Percentiles rank a stretch among this genome's conserved stretches.
These are phyloP conservation scores for Dorcus parallelipipedus DNA, from an alignment of 2,888 invertebrate species.

Conservation along the genomic window DNA sequence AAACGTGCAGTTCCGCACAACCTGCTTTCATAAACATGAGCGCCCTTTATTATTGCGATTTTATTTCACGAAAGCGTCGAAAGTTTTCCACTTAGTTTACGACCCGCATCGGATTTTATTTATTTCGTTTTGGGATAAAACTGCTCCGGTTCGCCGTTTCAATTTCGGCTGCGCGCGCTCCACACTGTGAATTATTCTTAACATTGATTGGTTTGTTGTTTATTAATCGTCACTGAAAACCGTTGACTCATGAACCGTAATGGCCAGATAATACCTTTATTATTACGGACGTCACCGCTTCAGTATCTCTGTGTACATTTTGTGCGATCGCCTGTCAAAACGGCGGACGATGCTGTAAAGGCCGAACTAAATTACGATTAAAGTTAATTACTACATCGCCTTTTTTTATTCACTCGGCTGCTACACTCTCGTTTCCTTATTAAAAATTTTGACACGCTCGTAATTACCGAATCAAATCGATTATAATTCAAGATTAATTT, in stretches of 20 bases:
- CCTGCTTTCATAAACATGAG: constrained; percentile 7
- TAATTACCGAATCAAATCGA: too few species aligned
- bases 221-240: constrained; percentile 28
- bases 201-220: constrained; percentile 27
- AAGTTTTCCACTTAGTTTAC: constrained; percentile 12
- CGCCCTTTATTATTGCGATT: constrained; percentile 16
- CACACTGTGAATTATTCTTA: constrained; percentile 23
- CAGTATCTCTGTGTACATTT: constrained; percentile 19
- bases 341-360: constrained; percentile 11
- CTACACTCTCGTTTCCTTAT: too few species aligned
- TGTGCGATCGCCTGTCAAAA: constrained; percentile 24
- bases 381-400: neutral
- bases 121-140: neutral
- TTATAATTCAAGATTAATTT: too few species aligned
- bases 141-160: too few species aligned
- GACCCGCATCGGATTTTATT: constrained; percentile 17
- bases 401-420: too few species aligned
- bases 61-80: constrained; percentile 9
- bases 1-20: constrained; percentile 6
- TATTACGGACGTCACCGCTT: constrained; percentile 27
- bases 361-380: constrained; percentile 7
- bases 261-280: constrained; percentile 31
- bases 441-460: too few species aligned
- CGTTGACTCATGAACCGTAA: constrained; percentile 31
- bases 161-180: neutral